Conservation (phyloP, 2,113 vertebrate species). For the Brachypteracias leptosomus region DNA sequence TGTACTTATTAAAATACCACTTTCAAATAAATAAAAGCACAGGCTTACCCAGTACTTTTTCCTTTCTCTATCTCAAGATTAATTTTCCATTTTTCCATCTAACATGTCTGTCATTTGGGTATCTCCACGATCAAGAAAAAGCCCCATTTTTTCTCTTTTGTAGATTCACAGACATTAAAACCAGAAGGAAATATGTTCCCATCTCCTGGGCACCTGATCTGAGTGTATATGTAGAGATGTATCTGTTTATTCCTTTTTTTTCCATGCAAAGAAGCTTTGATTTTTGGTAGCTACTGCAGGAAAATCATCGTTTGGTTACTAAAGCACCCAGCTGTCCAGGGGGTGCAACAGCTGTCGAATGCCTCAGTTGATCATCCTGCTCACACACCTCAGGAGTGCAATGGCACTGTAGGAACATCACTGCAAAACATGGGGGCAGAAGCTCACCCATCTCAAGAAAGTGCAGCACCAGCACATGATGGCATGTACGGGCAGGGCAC, state of each 20-base stretch:
- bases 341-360: neutral
- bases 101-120: neutral
- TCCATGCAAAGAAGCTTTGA: neutral
- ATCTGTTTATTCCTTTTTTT: neutral
- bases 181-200: neutral
- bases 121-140: neutral
- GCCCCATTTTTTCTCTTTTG: neutral
- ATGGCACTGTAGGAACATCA: neutral
- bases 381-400: neutral
- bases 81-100: constrained; percentile 20
- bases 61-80: neutral
- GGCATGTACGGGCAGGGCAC: neutral
- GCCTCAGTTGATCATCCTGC: accelerated
- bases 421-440: neutral
- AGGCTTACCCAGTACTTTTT: neutral
- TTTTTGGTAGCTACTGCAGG: neutral
- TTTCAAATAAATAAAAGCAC: constrained; percentile 7
- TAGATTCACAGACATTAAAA: neutral
- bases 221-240: neutral
- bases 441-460: neutral
- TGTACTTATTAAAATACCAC: constrained; percentile 2
- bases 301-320: accelerated
- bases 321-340: neutral
- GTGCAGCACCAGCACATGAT: accelerated
- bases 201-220: neutral